Evolutionary conservation across 1,140 invertebrate genomes (phyloP).

Genomic region (Zeugodacus cucurbitae): DNA sequence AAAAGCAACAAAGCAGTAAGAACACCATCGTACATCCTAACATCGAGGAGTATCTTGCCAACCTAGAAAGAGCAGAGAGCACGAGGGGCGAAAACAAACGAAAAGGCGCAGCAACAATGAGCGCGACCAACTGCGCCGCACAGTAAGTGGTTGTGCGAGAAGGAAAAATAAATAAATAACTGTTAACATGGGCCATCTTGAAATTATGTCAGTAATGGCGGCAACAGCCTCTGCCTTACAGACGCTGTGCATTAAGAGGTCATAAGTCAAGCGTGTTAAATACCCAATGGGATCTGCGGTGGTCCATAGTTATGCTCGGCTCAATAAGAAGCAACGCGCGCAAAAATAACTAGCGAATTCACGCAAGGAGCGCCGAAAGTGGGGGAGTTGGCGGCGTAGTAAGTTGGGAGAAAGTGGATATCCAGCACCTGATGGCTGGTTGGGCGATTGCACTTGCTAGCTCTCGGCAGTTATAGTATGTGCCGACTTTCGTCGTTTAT

Average conservation of each 20-base stretch:
- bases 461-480: not conserved
- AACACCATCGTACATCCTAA: not conserved
- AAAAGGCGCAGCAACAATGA: not conserved
- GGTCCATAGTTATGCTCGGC: not conserved
- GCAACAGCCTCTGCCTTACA: not conserved
- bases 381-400: not conserved
- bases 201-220: conserved; percentile 3
- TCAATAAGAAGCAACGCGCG: not conserved
- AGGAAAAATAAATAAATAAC: not conserved
- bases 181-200: not conserved
- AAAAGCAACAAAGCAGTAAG: not conserved
- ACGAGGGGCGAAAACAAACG: not conserved
- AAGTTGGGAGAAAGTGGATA: not conserved
- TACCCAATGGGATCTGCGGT: not conserved
- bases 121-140: not conserved
- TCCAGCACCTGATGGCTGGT: not conserved
- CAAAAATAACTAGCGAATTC: not conserved
- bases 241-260: conserved; percentile 11
- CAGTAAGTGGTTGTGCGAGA: not conserved
- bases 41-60: not conserved
- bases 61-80: not conserved
- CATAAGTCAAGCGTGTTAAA: conserved; percentile 13
- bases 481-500: not conserved
- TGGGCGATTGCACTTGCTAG: not conserved
- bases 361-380: not conserved